Evolutionary conservation across 2,888 invertebrate species (phyloP), one percentile per base, ranked within the genome.

Genomic region (Arge pagana): DNA sequence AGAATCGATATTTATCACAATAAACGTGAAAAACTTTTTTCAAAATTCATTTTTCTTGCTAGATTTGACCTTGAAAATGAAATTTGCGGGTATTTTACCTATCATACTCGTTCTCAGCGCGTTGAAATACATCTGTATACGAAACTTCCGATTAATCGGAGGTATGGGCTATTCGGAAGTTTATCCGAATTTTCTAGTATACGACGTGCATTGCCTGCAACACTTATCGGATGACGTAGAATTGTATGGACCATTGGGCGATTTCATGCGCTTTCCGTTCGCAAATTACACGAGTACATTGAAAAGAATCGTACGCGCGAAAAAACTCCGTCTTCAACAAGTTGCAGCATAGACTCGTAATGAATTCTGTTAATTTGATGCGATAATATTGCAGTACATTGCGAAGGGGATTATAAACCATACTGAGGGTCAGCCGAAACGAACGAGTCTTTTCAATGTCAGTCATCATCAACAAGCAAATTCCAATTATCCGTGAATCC

Each of bases 231-330:
- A 21, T 21, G 40, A 40, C 16, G 40, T 40, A 19, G 8, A 24
- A 40, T 40, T 40, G 24, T 40, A 40, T 24, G 40, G 40, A 7
- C 40, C 40, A 40, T 18, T 40, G 24, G 5, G 26, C 40, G 40
- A 40, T 24, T 40, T 40, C 15, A 40, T 23, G n/a, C 23, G 40
- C 13, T 40, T 40, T 24, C 40, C 40, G 13, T 40, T 40, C 7
- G 40, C 13, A 24, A 40, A 40, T 11, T 18, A 40, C 19, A 40
- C 26, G 40, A 15, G 40, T 24, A 40, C 13, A n/a, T 40, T 40
- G 15, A 40, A 24, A 40, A n/a, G 15, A 24, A 15, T 40, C 15
- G 6, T 40, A 40, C 40, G 40, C 15, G 23, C 40, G 11, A 24
- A 24, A 13, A 10, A 6, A 24, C 40, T 40, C 2, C 24, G 24